phyloP scores from a whole-genome alignment of 2,113 vertebrate species.

The Mastomys coucha region DNA sequence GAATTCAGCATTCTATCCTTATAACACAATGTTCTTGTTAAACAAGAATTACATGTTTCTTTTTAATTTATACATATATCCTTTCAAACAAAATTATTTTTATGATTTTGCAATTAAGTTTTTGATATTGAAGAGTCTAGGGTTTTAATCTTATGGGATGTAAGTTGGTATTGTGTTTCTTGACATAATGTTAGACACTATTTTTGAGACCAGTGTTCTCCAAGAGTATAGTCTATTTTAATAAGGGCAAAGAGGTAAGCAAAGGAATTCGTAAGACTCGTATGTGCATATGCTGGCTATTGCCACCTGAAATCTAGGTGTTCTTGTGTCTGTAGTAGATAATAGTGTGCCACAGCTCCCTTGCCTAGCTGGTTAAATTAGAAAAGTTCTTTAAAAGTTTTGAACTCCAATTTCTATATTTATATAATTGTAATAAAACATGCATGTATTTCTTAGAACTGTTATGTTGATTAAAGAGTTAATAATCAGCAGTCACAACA shows the following conservation, averaged over 20 bases:
- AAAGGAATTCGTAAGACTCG: neutral
- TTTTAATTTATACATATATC: neutral
- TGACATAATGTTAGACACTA: neutral
- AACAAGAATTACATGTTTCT: neutral
- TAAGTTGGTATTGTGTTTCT: neutral
- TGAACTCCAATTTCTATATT: neutral
- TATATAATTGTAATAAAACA: neutral
- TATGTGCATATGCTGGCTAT: neutral
- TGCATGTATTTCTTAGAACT: neutral
- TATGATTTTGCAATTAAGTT: neutral
- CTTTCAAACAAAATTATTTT: neutral
- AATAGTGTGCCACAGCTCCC: too few species aligned
- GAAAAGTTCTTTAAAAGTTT: neutral
- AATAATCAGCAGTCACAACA: neutral
- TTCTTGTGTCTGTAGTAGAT: accelerated
- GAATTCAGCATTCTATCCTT: neutral
- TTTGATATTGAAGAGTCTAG: neutral
- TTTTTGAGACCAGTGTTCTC: neutral
- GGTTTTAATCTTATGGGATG: neutral
- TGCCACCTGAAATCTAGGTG: neutral
- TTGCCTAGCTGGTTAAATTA: neutral
- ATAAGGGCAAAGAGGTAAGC: neutral
- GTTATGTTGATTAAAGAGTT: neutral
- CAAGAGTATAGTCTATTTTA: neutral
- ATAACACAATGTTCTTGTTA: neutral